Conservation (phyloP, 2,113 vertebrate species). For the Pelodiscus sinensis region DNA sequence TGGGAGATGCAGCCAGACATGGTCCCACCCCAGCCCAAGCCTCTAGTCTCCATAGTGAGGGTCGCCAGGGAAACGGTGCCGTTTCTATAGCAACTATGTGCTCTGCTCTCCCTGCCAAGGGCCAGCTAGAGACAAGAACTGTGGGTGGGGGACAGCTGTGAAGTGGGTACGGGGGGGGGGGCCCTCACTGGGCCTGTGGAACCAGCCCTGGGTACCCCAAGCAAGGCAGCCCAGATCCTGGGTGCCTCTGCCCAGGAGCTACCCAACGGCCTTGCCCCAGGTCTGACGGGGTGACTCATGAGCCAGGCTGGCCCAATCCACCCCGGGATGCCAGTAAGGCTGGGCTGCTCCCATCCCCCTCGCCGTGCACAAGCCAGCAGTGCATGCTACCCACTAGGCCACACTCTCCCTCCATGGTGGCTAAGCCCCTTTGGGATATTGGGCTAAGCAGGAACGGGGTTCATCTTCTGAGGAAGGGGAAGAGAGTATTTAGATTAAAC, state of each 20-base stretch:
- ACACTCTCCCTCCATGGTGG: not conserved
- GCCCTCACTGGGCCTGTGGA: not conserved
- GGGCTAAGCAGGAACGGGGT: no score
- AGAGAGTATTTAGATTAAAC: no score
- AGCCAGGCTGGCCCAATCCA: not conserved
- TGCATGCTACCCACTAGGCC: not conserved
- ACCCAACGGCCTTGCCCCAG: not conserved
- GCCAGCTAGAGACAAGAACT: not conserved
- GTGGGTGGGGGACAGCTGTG: not conserved
- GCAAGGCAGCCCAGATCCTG: not conserved
- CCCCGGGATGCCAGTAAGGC: not conserved
- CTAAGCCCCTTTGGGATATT: not conserved
- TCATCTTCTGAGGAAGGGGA: no score
- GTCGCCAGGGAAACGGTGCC: not conserved
- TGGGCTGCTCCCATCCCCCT: not conserved
- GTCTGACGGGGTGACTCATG: not conserved
- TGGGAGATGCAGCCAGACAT: no score
- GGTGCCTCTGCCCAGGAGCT: not conserved
- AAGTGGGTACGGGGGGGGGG: not conserved
- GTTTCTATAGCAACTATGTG: not conserved
- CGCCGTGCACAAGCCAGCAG: no score
- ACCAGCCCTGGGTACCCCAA: no score
- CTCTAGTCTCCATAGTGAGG: not conserved
- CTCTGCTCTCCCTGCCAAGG: not conserved
- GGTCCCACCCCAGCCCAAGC: not conserved